Evolutionary conservation across 1,140 invertebrate genomes (phyloP).

Genomic region (Drosophila nigromelanica): DNA sequence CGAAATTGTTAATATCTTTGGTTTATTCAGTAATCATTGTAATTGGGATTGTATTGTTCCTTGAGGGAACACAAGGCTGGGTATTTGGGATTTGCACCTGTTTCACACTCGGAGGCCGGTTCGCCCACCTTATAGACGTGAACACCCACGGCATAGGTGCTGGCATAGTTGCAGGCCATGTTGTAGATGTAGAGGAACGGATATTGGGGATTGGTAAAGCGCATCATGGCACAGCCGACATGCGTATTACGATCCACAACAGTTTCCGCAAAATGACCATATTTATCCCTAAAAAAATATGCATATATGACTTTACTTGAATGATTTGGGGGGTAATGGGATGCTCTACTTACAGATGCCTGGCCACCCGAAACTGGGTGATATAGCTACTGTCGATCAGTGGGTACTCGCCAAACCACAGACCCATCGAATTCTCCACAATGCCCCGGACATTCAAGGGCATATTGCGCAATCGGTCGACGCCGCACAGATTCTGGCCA

Average conservation of each 20-base stretch:
- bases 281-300: slow-evolving; percentile 57
- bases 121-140: slow-evolving; percentile 70
- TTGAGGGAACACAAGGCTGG: slow-evolving; percentile 62
- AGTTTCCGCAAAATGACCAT: slow-evolving; percentile 78
- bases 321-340: neutral
- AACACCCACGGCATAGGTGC: slow-evolving; percentile 69
- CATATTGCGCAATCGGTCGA: slow-evolving; percentile 42
- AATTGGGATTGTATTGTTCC: slow-evolving; percentile 78
- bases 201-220: slow-evolving; percentile 73
- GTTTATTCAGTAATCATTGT: slow-evolving; percentile 56
- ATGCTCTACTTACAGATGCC: slow-evolving; percentile 67
- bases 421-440: slow-evolving; percentile 66
- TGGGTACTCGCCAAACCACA: slow-evolving; percentile 76
- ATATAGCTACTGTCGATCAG: slow-evolving; percentile 77
- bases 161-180: slow-evolving; percentile 80
- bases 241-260: slow-evolving; percentile 79
- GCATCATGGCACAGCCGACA: slow-evolving; percentile 79
- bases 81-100: slow-evolving; percentile 69
- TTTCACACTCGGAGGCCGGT: slow-evolving; percentile 70
- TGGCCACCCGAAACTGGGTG: slow-evolving; percentile 57
- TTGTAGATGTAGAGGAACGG: slow-evolving; percentile 80
- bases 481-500: slow-evolving; percentile 75
- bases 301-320: neutral
- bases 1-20: slow-evolving; percentile 39
- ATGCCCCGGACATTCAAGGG: slow-evolving; percentile 59